phyloP scores from a whole-genome alignment of 2,113 vertebrate species.

The Daboia siamensis region DNA sequence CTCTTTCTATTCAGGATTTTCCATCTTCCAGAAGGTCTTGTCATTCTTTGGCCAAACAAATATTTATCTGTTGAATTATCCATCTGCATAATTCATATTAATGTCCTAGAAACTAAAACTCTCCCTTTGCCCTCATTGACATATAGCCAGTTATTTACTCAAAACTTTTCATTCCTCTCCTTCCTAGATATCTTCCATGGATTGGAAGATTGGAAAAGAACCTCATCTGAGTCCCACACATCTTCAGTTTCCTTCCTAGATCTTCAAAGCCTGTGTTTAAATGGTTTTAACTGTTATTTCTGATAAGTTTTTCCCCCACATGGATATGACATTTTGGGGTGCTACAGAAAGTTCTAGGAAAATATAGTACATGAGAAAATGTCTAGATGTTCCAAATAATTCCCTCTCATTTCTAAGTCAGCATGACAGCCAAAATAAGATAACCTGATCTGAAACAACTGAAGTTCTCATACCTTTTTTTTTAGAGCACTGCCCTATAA shows the following conservation, averaged over 20 bases:
- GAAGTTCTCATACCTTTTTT: constrained; percentile 42
- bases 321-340: background rate
- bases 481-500: constrained; percentile 35
- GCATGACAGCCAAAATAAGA: constrained; percentile 37
- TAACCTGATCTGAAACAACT: constrained; percentile 45
- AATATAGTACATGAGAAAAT: background rate
- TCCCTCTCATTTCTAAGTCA: constrained; percentile 9
- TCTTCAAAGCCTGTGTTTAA: background rate
- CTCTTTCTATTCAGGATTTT: background rate
- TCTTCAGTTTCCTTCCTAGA: background rate
- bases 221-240: background rate
- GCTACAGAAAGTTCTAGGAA: background rate
- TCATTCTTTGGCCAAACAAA: background rate
- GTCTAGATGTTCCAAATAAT: background rate
- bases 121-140: background rate
- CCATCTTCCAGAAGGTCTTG: background rate
- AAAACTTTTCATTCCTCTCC: background rate
- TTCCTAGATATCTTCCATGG: background rate
- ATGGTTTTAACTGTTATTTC: background rate
- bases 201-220: background rate
- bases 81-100: background rate
- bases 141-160: background rate
- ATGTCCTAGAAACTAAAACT: background rate
- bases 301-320: background rate
- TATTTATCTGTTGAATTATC: background rate